These are phyloP conservation scores for Dasyprocta punctata DNA, from an alignment of 2,113 vertebrate genomes.

Conservation along the genomic window DNA sequence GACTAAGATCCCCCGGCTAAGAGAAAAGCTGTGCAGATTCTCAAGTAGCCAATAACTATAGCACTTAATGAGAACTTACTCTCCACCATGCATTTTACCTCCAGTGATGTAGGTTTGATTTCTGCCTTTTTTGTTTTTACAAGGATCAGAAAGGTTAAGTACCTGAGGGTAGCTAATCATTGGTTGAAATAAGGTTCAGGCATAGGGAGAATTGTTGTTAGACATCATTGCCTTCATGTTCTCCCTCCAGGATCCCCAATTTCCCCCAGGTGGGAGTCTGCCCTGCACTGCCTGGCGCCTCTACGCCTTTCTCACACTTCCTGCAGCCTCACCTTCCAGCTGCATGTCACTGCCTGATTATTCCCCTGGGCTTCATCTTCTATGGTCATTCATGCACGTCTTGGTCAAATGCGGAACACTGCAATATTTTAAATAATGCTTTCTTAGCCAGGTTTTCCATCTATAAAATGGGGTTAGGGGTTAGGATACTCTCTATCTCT, in stretches of 20 bases:
- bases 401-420: not conserved
- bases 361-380: not conserved
- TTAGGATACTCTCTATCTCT: not conserved
- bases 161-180: not conserved
- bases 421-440: not conserved
- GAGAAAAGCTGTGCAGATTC: not conserved
- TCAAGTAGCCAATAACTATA: not conserved
- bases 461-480: not conserved
- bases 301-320: fast-evolving
- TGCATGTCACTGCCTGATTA: not conserved
- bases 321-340: not conserved
- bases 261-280: not conserved
- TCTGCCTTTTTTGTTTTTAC: not conserved
- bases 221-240: fast-evolving
- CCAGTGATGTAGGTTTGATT: not conserved
- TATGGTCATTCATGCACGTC: not conserved
- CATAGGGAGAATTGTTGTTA: not conserved
- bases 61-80: not conserved
- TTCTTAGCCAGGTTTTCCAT: not conserved
- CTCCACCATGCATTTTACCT: not conserved
- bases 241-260: fast-evolving
- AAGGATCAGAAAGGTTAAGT: not conserved
- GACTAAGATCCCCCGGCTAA: not conserved
- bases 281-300: not conserved
- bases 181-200: not conserved